These are phyloP conservation scores for Nomada fabriciana DNA, from an alignment of 2,888 invertebrate species.

Conservation along the genomic window DNA sequence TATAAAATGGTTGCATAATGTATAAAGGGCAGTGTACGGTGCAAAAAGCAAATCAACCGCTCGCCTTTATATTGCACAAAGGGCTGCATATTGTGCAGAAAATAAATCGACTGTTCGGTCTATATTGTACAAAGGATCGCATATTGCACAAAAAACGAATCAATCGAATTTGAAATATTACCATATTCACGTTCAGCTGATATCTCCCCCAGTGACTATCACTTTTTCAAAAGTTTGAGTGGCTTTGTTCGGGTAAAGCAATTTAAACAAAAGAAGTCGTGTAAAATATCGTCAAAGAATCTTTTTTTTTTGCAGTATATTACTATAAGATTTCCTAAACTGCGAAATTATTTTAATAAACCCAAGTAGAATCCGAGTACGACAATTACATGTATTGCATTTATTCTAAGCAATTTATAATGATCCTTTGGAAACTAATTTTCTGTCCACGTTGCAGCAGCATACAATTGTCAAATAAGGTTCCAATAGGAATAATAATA, in stretches of 20 bases:
- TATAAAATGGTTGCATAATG: conserved; percentile 20
- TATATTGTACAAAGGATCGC: background rate
- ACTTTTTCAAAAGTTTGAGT: background rate
- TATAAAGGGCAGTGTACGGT: background rate
- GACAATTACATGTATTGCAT: too few relatives aligned
- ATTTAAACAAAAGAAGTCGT: background rate
- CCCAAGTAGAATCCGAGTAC: too few relatives aligned
- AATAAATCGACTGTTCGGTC: background rate
- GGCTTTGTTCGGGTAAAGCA: background rate
- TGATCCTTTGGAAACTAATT: too few relatives aligned
- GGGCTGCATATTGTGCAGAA: background rate
- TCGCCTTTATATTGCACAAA: conserved; percentile 21
- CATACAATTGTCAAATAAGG: too few relatives aligned
- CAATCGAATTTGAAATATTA: conserved; percentile 15
- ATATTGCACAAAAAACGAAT: conserved; percentile 1
- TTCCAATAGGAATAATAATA: too few relatives aligned
- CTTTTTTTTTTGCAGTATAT: background rate
- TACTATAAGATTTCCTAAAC: too few relatives aligned
- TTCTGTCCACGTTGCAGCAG: too few relatives aligned
- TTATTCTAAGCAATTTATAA: too few relatives aligned
- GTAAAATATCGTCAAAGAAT: background rate
- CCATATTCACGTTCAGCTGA: background rate
- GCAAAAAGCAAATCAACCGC: conserved; percentile 27
- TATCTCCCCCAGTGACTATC: background rate
- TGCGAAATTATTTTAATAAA: too few relatives aligned